Base-by-base conservation (phyloP, 2,888 invertebrate genomes). In the Peribatodes rhomboidaria region DNA sequence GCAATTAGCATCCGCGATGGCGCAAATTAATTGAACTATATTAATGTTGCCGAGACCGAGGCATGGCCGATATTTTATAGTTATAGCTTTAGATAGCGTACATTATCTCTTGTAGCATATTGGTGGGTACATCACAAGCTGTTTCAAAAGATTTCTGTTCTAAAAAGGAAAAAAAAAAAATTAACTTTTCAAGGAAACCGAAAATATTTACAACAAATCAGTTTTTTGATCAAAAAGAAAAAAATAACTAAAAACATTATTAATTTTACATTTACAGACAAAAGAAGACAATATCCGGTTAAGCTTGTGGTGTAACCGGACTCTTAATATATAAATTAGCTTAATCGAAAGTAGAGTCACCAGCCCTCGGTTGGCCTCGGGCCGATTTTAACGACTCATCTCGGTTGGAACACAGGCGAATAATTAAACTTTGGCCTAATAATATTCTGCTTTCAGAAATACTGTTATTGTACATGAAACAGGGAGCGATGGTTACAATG, bases 321-420 rank as follows among this genome's bases (percentile, higher is more conserved):
- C 52, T 14, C 10, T 13, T 20, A 33, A 10, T 14, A n/a, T 39
- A 55, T 68, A 61, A 70, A 68, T 65, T 70, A 72, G 66, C 61
- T 67, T 64, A 44, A 63, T 55, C 27, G 27, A 27, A 27, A 27
- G 27, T 27, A 2, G 27, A 27, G 27, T 70, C 66, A 72, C 61
- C 58, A 57, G 60, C 67, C 59, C 61, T 68, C 61, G 72, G 72
- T 63, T 53, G 66, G 69, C 67, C 55, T 68, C 61, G 44, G 73
- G 77, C 76, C 71, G 66, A 69, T 72, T 68, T 61, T 61, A 67
- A 64, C 53, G 60, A 55, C 50, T 54, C 67, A 55, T 55, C 37
- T 55, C 31, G 39, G 53, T 58, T 58, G 52, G 18, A 59, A 53
- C 42, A 61, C 41, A 31, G 42, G 61, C 61, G 67, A 58, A 66